Evolutionary conservation across 2,797 vertebrate genomes (phyloP).

Genomic region (Phalanger gymnotis): DNA sequence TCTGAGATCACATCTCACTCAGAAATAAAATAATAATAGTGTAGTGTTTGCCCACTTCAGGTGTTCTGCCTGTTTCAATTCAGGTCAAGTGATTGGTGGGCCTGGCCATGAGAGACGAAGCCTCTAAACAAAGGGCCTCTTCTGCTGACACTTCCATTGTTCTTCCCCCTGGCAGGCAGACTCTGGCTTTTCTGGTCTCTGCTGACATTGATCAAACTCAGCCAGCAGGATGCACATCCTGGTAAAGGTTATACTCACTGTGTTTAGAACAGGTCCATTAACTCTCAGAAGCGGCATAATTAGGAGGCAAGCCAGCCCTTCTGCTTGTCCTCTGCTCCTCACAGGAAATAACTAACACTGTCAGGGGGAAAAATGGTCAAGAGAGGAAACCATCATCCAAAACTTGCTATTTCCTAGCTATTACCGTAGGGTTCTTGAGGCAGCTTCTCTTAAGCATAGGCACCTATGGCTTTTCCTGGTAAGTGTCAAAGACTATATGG

Average conservation of each 20-base stretch:
- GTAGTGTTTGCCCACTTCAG: background rate
- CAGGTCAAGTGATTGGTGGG: background rate
- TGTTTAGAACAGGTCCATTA: constrained; percentile 1
- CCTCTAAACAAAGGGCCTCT: background rate
- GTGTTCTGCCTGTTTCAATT: background rate
- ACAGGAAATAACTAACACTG: background rate
- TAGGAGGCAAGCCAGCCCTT: constrained; percentile 10
- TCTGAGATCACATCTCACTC: background rate
- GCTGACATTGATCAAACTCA: background rate
- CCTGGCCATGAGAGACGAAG: background rate
- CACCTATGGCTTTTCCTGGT: background rate
- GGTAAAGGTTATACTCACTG: background rate
- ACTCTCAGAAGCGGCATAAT: background rate
- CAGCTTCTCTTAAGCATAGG: background rate
- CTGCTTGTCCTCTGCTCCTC: background rate
- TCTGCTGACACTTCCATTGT: background rate
- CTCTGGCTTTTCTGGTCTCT: background rate
- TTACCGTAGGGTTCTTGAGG: background rate
- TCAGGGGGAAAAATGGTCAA: constrained; percentile 8
- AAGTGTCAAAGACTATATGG: background rate
- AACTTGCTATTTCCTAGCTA: background rate
- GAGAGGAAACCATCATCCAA: constrained; percentile 1
- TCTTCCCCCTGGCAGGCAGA: background rate
- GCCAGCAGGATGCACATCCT: background rate
- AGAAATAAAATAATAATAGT: background rate